Evolutionary conservation across 2,888 invertebrate species (phyloP).

Genomic region (Bugula neritina): DNA sequence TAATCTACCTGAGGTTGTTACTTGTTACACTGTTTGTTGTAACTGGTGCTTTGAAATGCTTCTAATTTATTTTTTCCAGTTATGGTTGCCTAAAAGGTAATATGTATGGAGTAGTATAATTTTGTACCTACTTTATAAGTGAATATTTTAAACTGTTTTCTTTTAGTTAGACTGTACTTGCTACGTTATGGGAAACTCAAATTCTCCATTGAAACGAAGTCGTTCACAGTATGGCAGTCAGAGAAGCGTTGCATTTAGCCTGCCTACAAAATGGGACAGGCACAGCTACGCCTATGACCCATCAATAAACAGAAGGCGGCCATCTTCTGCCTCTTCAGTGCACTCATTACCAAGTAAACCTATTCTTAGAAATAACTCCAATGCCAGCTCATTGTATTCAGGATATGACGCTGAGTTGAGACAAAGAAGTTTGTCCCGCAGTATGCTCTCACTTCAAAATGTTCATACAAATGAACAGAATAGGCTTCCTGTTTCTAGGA

Average conservation of each 20-base stretch:
- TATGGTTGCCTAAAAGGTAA: too few relatives aligned
- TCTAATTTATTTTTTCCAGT: too few relatives aligned
- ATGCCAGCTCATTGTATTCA: neutral
- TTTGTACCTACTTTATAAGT: too few relatives aligned
- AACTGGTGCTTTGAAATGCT: too few relatives aligned
- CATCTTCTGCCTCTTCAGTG: neutral
- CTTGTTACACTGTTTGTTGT: too few relatives aligned
- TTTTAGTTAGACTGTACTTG: too few relatives aligned
- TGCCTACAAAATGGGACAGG: constrained; percentile 4
- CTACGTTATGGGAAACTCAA: constrained; percentile 6
- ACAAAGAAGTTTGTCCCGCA: neutral
- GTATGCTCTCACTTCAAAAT: neutral
- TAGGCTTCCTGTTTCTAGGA: neutral
- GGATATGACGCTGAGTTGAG: neutral
- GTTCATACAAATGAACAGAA: neutral
- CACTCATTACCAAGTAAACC: neutral
- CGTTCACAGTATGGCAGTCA: constrained; percentile 18
- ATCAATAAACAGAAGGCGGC: neutral
- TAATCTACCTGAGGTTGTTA: too few relatives aligned
- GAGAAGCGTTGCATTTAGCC: constrained; percentile 8
- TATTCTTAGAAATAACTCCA: neutral
- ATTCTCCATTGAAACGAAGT: constrained; percentile 12
- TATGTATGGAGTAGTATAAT: too few relatives aligned
- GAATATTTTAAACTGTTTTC: too few relatives aligned
- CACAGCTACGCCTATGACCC: constrained; percentile 11